A percentile compares a stretch with the other conserved stretches of the same genome.
Conservation (phyloP, 1,140 invertebrate species). For the Ectropis grisescens region DNA sequence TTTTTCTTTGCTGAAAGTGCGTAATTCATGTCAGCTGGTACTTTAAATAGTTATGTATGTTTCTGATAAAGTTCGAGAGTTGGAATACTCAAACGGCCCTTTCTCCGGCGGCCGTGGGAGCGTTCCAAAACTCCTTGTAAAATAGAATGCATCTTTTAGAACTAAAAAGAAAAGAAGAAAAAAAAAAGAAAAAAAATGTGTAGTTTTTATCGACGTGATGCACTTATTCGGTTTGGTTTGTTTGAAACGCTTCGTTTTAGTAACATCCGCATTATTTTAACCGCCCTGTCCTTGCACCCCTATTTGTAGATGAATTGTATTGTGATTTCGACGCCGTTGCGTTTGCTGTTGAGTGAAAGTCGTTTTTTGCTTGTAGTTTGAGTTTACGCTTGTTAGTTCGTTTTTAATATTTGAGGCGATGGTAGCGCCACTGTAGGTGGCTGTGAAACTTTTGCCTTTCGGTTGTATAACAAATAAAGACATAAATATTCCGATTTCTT, state of each 20-base stretch:
- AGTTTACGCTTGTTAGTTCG: too few relatives aligned
- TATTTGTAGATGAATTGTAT: too few relatives aligned
- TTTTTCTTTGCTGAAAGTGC: slow-evolving; percentile 73
- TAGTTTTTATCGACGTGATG: slow-evolving; percentile 50
- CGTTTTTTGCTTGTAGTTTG: too few relatives aligned
- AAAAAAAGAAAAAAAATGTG: slow-evolving; percentile 35
- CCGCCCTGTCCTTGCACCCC: too few relatives aligned
- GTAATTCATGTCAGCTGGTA: slow-evolving; percentile 71
- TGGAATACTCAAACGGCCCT: slow-evolving; percentile 52
- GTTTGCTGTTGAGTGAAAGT: too few relatives aligned
- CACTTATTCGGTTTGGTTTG: slow-evolving; percentile 52
- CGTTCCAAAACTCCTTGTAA: slow-evolving; percentile 54
- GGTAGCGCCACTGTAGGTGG: too few relatives aligned
- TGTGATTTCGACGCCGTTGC: too few relatives aligned
- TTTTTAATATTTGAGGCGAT: too few relatives aligned
- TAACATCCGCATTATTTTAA: too few relatives aligned
- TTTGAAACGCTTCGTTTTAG: slow-evolving; percentile 59
- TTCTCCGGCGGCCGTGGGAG: slow-evolving; percentile 29
- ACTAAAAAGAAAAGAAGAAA: slow-evolving; percentile 36
- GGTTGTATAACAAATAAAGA: too few relatives aligned
- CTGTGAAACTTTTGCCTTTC: too few relatives aligned
- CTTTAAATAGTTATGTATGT: slow-evolving; percentile 32
- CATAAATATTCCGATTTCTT: too few relatives aligned
- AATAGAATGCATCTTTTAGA: slow-evolving; percentile 57
- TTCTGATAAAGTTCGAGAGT: slow-evolving; percentile 18